Evolutionary conservation across 1,140 invertebrate species (phyloP), one percentile per base, ranked within the genome.

Genomic region (Drosophila bifasciata): DNA sequence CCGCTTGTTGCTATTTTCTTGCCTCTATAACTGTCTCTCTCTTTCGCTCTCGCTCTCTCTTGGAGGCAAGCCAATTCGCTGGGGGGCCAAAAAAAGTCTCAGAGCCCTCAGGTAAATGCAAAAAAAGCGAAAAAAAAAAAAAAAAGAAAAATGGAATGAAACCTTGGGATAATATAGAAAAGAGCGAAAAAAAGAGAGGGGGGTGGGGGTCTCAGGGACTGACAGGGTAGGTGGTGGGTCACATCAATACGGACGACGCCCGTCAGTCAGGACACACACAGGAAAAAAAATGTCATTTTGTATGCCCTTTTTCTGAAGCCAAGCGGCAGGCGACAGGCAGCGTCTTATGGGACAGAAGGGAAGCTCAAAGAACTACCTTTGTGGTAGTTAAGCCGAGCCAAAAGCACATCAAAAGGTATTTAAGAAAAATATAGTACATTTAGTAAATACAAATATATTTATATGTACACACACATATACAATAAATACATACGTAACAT

Each of bases 191-290:
- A 21, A 11, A 16, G 13, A 25, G 13, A 0, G 1, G 32, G 25
- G 11, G 60, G 60, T 17, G 46, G 13, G 28, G 17, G n/a, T n/a
- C 17, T 11, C 15, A 44, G 16, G 19, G 32, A 32, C 21, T 62
- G 21, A 40, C 40, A 9, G 15, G 25, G 16, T 28, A 44, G 63
- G 61, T 28, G 28, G 59, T 28, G 28, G 59, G 59, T 66, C 62
- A 73, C 51, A 55, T 56, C 58, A 62, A 73, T 63, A 73, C 51
- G 70, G 70, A 73, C 69, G 70, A 73, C 69, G 59, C 58, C 69
- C 41, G 70, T 73, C 70, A 73, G 50, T 73, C 69, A 73, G 50
- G 39, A 49, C 9, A 61, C 57, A 67, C 9, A n/a, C n/a, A n/a
- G n/a, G n/a, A n/a, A 21, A 15, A 32, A 51, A 52, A 40, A 13